A percentile compares a stretch with the other conserved stretches of the same genome.
Evolutionary conservation across 1,140 invertebrate genomes (phyloP).

Genomic region (Bradysia coprophila): DNA sequence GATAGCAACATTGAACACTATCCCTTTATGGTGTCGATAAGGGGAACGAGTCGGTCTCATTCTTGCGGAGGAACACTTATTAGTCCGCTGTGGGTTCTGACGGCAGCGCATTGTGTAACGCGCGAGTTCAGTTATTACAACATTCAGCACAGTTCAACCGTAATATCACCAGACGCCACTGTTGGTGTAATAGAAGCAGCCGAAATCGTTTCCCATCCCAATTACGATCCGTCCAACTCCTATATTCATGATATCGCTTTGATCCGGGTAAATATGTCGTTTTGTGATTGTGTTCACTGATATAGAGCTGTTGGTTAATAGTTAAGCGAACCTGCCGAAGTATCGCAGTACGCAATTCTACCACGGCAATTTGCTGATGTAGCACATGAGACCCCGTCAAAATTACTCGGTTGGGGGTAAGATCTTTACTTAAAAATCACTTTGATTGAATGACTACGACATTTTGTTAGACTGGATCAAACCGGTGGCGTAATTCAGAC

Average conservation of each 20-base stretch:
- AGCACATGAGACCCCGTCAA: slow-evolving; percentile 6
- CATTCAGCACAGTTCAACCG: slow-evolving; percentile 4
- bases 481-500: slow-evolving; percentile 17
- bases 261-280: too few relatives aligned
- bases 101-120: slow-evolving; percentile 17
- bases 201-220: too few relatives aligned
- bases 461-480: background rate
- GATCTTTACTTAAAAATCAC: slow-evolving; percentile 10
- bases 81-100: slow-evolving; percentile 15
- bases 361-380: slow-evolving; percentile 9
- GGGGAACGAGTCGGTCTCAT: slow-evolving; percentile 6
- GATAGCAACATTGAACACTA: slow-evolving; percentile 4
- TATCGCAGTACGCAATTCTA: slow-evolving; percentile 9
- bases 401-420: slow-evolving; percentile 18
- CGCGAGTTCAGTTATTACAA: slow-evolving; percentile 3
- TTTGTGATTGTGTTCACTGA: too few relatives aligned
- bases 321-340: slow-evolving; percentile 11
- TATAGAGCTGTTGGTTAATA: too few relatives aligned
- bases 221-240: too few relatives aligned
- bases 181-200: slow-evolving; percentile 15
- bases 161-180: slow-evolving; percentile 10
- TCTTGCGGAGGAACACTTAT: slow-evolving; percentile 18
- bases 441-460: background rate
- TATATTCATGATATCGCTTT: too few relatives aligned
- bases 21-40: slow-evolving; percentile 8